Percentiles rank a stretch among this genome's conserved stretches.
Conservation (phyloP, 2,888 invertebrate species). For the Cetonia aurata region DNA sequence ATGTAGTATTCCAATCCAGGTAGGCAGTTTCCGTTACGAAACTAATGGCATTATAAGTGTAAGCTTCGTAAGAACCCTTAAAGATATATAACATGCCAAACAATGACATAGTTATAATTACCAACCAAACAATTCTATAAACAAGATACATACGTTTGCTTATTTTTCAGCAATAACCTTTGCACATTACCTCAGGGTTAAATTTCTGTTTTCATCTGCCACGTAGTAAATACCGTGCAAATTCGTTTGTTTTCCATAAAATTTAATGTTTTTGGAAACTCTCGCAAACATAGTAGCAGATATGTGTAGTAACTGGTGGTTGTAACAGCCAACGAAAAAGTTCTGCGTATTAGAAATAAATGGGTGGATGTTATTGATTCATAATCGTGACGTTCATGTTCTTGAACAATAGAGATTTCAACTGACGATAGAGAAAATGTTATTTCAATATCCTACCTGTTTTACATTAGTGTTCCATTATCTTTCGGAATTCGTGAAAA, state of each 20-base stretch:
- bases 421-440: constrained; percentile 10
- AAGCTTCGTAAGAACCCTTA: constrained; percentile 69
- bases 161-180: not conserved
- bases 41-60: constrained; percentile 67
- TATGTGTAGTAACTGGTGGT: not conserved
- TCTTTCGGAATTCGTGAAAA: not conserved
- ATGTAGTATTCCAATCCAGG: constrained; percentile 73
- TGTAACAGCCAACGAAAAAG: not conserved
- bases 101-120: constrained; percentile 67
- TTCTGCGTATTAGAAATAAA: not conserved
- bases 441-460: not conserved
- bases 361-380: not conserved
- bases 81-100: constrained; percentile 67
- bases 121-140: constrained; percentile 71
- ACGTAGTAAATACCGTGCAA: constrained; percentile 62
- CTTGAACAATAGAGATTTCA: constrained; percentile 19
- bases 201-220: constrained; percentile 55
- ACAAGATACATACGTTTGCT: not conserved
- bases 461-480: constrained; percentile 12
- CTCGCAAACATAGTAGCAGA: not conserved
- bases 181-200: constrained; percentile 55
- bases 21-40: constrained; percentile 71
- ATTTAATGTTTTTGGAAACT: constrained; percentile 50
- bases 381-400: not conserved
- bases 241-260: constrained; percentile 59